A percentile compares a stretch with the other conserved stretches of the same genome.
Evolutionary conservation across 2,113 vertebrate species (phyloP).

Genomic region (Hippotragus niger): DNA sequence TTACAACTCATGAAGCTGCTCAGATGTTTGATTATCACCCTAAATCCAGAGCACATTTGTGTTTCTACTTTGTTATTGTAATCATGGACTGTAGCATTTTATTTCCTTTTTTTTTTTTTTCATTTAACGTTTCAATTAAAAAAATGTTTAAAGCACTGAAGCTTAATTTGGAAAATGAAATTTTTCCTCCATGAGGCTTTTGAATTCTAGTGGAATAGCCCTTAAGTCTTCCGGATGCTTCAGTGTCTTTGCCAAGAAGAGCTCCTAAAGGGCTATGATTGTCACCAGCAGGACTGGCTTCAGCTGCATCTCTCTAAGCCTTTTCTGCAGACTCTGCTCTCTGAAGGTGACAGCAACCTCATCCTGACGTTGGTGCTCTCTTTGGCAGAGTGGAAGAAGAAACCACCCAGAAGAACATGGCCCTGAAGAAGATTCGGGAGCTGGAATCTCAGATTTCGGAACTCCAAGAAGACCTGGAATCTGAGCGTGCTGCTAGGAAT

Average conservation of each 20-base stretch:
- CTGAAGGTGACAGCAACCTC: not conserved
- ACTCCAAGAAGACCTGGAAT: constrained; percentile 95
- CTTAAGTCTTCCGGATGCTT: not conserved
- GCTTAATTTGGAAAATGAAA: not conserved
- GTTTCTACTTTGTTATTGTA: not conserved
- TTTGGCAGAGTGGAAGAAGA: constrained; percentile 94
- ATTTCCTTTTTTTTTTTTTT: not conserved
- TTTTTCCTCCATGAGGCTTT: not conserved
- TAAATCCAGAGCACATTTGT: not conserved
- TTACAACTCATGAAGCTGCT: rapidly evolving
- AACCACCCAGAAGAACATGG: constrained; percentile 94
- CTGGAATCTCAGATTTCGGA: constrained; percentile 96
- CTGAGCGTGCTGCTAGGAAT: constrained; percentile 88
- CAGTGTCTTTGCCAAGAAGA: not conserved
- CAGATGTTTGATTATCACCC: rapidly evolving
- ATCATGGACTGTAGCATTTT: not conserved
- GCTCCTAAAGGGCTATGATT: not conserved
- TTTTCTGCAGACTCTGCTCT: not conserved
- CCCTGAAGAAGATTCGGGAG: constrained; percentile 96
- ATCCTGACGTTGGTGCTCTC: constrained; percentile 36
- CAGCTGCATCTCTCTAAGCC: not conserved
- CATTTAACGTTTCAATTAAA: not conserved
- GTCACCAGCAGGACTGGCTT: not conserved
- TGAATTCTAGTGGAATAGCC: not conserved
- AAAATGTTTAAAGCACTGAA: not conserved